phyloP scores from a whole-genome alignment of 2,113 vertebrate genomes.

The Scytalopus superciliaris region DNA sequence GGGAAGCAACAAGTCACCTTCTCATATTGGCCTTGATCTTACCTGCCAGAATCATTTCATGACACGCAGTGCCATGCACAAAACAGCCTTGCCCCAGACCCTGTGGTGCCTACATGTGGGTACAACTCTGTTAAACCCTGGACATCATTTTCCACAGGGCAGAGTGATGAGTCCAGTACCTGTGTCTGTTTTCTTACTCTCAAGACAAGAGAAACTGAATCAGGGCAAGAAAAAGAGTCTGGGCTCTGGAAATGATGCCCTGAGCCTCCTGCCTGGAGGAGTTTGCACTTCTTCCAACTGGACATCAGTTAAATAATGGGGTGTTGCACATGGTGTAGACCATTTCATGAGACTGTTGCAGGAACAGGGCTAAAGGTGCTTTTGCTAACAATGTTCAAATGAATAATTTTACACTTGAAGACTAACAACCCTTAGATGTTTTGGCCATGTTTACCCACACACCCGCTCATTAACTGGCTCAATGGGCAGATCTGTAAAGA shows the following conservation, averaged over 20 bases:
- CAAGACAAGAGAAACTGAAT: not conserved
- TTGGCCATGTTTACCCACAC: not conserved
- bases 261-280: not conserved
- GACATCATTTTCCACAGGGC: not conserved
- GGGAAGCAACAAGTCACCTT: not conserved
- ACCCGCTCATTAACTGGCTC: not conserved
- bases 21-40: not conserved
- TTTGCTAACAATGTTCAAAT: not conserved
- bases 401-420: not conserved
- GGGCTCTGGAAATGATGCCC: not conserved
- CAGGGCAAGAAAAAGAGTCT: accelerated
- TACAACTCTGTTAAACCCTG: not conserved
- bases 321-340: not conserved
- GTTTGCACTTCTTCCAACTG: not conserved
- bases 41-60: not conserved
- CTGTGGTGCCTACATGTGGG: accelerated
- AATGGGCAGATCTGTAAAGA: not conserved
- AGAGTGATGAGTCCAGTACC: not conserved
- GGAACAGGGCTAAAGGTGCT: not conserved
- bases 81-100: not conserved
- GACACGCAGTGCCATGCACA: accelerated
- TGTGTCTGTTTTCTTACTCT: not conserved
- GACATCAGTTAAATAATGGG: not conserved
- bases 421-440: not conserved
- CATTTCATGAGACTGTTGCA: accelerated